Evolutionary conservation across 2,113 vertebrate genomes (phyloP), one percentile per base, ranked within the genome.

Genomic region (Anolis sagrei): DNA sequence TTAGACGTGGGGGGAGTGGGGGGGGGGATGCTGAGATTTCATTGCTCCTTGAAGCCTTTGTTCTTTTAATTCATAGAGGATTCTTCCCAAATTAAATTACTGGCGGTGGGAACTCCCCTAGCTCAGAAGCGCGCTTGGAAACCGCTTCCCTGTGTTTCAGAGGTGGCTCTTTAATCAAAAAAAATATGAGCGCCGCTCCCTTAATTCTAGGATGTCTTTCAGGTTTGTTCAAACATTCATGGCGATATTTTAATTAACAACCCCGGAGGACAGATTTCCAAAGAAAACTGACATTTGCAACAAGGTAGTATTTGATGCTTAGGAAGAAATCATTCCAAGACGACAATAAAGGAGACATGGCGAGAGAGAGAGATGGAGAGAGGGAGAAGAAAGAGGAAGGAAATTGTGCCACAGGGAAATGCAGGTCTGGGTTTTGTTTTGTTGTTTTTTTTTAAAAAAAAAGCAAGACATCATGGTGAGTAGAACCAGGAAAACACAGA

Each of bases 281-380:
- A 79, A 32, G 70, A 73, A 85, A 86, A 79, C 51, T 54, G 54
- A 64, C 69, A 49, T 86, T 86, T 86, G 25, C 76, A 86, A 86
- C 77, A 34, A 73, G 76, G 77, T 86, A 72, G 79, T 48, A 73
- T 86, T 79, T 79, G 76, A 73, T 48, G 84, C 76, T 62, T 18
- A 62, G 23, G 19, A 49, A 74, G 76, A 61, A 62, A 73, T 86
- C 18, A 62, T 86, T 80, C 48, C 51, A 32, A 74, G 54, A 64
- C 48, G 77, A 34, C 54, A 73, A 44, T 62, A 68, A 83, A 75
- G 74, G 70, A 75, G 54, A 73, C 68, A 11, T 13, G 27, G 14
- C 6, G 66, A 58, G 76, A 51, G 39, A 58, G 66, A 0, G n/a
- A 73, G 77, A 32, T 6, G 44, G n/a, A 32, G 62, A 34, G 51